These are phyloP conservation scores for Chlorodrepanis virens DNA, from an alignment of 2,113 vertebrate genomes.

Conservation along the genomic window DNA sequence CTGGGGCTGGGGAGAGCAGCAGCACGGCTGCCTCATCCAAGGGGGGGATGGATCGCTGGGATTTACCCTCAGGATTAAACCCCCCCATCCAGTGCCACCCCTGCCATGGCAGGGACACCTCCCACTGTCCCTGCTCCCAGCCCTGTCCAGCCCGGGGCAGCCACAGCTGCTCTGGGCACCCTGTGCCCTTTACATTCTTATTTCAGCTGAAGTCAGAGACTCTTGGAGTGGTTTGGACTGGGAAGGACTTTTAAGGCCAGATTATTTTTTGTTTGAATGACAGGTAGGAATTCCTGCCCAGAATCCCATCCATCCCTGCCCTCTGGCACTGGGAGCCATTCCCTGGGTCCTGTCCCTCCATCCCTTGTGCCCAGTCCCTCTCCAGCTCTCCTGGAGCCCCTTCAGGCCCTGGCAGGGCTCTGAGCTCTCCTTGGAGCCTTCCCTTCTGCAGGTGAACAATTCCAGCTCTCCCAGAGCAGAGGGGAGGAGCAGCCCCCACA, in stretches of 20 bases:
- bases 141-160: neutral
- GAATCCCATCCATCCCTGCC: rapidly evolving
- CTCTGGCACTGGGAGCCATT: neutral
- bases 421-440: neutral
- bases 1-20: neutral
- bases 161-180: too few species aligned
- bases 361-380: neutral
- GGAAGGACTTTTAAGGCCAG: too few species aligned
- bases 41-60: neutral
- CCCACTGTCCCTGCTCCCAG: neutral
- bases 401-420: neutral
- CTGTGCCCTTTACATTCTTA: too few species aligned
- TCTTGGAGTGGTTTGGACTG: too few species aligned
- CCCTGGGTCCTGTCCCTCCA: neutral
- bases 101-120: neutral
- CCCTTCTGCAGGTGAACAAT: neutral
- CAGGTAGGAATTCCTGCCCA: neutral
- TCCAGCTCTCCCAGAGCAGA: neutral
- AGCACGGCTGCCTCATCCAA: neutral
- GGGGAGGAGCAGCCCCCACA: neutral
- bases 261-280: too few species aligned
- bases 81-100: neutral
- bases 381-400: neutral
- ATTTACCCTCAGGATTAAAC: neutral
- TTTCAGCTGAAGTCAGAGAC: too few species aligned